Evolutionary conservation across 2,113 vertebrate species (phyloP).

Genomic region (Eulemur macaco): DNA sequence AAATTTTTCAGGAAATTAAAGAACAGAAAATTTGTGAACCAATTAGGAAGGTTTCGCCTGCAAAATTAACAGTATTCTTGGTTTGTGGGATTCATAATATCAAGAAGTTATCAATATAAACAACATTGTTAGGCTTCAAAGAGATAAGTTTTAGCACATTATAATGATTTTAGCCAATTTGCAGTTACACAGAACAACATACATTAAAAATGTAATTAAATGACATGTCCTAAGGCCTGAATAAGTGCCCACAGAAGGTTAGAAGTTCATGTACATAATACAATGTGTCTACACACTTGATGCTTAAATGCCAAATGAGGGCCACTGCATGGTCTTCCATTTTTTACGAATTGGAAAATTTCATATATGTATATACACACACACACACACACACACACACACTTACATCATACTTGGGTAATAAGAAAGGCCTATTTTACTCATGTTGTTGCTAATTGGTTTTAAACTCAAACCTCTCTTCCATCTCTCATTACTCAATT

Average conservation of each 20-base stretch:
- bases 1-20: constrained; percentile 70
- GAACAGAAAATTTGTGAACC: constrained; percentile 43
- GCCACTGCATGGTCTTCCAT: neutral
- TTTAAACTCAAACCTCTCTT: constrained; percentile 33
- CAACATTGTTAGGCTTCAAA: constrained; percentile 14
- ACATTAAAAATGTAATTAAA: neutral
- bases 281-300: neutral
- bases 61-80: neutral
- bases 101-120: constrained; percentile 47
- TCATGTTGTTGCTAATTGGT: neutral
- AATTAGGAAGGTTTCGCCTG: constrained; percentile 18
- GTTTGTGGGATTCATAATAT: neutral
- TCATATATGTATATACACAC: neutral
- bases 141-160: neutral
- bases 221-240: neutral
- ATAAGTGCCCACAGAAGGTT: neutral
- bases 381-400: too few species aligned
- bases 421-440: neutral
- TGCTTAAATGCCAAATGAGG: neutral
- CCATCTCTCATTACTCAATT: neutral
- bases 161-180: neutral
- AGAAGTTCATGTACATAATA: neutral
- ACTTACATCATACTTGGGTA: neutral
- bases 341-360: neutral
- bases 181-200: constrained; percentile 21